These are phyloP conservation scores for Lagodon rhomboides DNA, from an alignment of 2,797 vertebrate species.

Conservation along the genomic window DNA sequence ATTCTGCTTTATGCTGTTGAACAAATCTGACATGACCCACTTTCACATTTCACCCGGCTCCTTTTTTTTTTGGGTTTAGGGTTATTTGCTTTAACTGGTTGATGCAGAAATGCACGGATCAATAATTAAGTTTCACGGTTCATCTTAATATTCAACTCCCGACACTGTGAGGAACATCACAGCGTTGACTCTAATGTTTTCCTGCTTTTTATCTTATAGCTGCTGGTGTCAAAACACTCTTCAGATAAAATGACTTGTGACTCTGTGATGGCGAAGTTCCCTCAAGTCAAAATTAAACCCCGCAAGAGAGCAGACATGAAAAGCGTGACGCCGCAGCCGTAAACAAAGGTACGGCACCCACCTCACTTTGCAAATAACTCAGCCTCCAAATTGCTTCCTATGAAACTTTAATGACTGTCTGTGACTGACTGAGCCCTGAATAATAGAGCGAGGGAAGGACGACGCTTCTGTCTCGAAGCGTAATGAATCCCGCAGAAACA, in stretches of 20 bases:
- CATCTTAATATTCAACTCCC: constrained; percentile 23
- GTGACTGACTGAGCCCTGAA: constrained; percentile 84
- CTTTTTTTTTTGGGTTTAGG: neutral
- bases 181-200: constrained; percentile 9
- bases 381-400: constrained; percentile 79
- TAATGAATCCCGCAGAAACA: constrained; percentile 79
- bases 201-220: neutral
- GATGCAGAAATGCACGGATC: constrained; percentile 30
- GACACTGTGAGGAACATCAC: neutral
- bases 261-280: neutral
- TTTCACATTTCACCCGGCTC: constrained; percentile 52
- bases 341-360: constrained; percentile 62
- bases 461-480: constrained; percentile 66
- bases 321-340: constrained; percentile 20
- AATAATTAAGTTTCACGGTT: constrained; percentile 48
- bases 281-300: constrained; percentile 14
- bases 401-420: constrained; percentile 86
- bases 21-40: constrained; percentile 66
- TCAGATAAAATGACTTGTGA: constrained; percentile 14
- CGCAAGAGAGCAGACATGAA: constrained; percentile 8
- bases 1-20: constrained; percentile 54
- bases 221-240: constrained; percentile 2
- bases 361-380: constrained; percentile 77
- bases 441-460: constrained; percentile 78
- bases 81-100: constrained; percentile 17